A percentile compares a stretch with the other conserved stretches of the same genome.
These are phyloP conservation scores for Mesorhabditis belari DNA, from an alignment of 2,888 invertebrate species.

Conservation along the genomic window DNA sequence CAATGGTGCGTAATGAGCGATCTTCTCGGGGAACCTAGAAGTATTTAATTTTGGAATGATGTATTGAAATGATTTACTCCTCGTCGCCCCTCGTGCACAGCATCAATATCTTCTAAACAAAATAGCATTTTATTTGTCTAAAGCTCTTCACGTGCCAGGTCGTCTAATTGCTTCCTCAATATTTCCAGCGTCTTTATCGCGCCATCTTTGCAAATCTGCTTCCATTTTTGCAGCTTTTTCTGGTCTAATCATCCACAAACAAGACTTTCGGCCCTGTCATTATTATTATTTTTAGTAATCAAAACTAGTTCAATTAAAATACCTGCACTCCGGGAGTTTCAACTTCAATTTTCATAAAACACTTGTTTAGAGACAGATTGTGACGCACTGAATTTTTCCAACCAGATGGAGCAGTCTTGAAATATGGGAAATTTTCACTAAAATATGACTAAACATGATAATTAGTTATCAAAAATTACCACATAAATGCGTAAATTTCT, in stretches of 20 bases:
- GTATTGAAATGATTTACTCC: too few species aligned
- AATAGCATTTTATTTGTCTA: background rate
- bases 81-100: background rate
- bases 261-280: slow-evolving; percentile 53
- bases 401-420: slow-evolving; percentile 92
- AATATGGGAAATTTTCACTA: slow-evolving; percentile 94
- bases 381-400: slow-evolving; percentile 99
- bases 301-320: background rate
- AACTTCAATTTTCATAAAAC: slow-evolving; percentile 95
- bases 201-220: slow-evolving; percentile 94
- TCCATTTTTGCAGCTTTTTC: slow-evolving; percentile 92
- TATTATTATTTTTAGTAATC: background rate
- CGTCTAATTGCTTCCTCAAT: slow-evolving; percentile 70
- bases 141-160: too few species aligned
- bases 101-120: background rate
- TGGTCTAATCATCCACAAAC: slow-evolving; percentile 94
- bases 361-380: slow-evolving; percentile 91
- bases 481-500: slow-evolving; percentile 97
- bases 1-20: background rate
- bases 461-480: slow-evolving; percentile 63
- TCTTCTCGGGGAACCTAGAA: background rate
- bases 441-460: background rate
- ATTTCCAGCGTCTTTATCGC: slow-evolving; percentile 88
- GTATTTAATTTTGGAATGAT: too few species aligned
- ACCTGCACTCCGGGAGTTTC: background rate